These are phyloP conservation scores for Clepsis dumicolana DNA, from an alignment of 2,888 invertebrate species.

Conservation along the genomic window DNA sequence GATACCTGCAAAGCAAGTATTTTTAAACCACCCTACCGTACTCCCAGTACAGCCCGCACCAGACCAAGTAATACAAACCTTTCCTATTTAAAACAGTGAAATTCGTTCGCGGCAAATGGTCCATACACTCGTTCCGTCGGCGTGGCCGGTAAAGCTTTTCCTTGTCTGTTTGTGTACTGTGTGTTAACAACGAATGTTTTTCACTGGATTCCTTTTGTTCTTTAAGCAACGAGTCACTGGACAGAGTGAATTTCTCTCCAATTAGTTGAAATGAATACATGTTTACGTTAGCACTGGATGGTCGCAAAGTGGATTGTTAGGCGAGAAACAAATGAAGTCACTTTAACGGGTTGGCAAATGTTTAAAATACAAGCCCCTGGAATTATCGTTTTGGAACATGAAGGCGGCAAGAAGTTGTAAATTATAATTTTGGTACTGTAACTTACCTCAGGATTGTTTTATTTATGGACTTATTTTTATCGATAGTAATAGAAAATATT, in stretches of 20 bases:
- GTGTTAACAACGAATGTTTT: constrained; percentile 43
- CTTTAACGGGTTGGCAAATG: neutral
- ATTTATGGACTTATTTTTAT: no score
- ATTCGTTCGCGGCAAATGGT: constrained; percentile 42
- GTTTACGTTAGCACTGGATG: neutral
- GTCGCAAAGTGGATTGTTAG: neutral
- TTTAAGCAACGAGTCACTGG: constrained; percentile 33
- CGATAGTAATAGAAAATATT: no score
- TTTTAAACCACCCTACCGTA: neutral
- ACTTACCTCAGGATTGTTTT: no score
- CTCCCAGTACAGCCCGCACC: constrained; percentile 2
- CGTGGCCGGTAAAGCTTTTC: constrained; percentile 43
- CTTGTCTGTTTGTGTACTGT: constrained; percentile 42
- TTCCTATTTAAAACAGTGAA: constrained; percentile 37
- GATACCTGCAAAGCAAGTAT: neutral
- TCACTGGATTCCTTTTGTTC: constrained; percentile 38
- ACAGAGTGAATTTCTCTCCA: constrained; percentile 38
- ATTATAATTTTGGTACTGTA: no score
- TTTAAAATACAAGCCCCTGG: neutral
- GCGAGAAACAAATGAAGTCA: neutral
- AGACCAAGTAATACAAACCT: constrained; percentile 17
- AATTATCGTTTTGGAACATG: no score
- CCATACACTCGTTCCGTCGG: constrained; percentile 36
- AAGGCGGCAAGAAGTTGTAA: no score
- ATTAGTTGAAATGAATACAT: constrained; percentile 39